Percentiles rank a stretch among this genome's conserved stretches.
Evolutionary conservation across 2,888 invertebrate genomes (phyloP).

Genomic region (Xylophagus ater): DNA sequence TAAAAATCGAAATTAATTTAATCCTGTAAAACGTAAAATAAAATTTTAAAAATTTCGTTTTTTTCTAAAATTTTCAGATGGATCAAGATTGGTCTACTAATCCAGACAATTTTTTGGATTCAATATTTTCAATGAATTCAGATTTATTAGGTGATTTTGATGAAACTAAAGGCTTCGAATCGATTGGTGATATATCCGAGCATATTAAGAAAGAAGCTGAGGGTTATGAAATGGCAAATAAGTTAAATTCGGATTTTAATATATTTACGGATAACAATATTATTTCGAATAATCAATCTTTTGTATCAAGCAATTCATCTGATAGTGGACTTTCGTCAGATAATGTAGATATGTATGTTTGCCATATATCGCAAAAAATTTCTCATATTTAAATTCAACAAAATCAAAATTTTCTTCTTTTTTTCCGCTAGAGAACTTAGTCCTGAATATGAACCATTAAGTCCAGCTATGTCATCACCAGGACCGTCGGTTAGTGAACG

Average conservation of each 20-base stretch:
- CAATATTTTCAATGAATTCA: conserved; percentile 53
- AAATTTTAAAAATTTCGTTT: neutral
- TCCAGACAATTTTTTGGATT: conserved; percentile 55
- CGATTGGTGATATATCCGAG: conserved; percentile 38
- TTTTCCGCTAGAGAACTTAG: conserved; percentile 21
- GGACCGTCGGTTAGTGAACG: conserved; percentile 20
- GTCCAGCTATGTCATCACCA: conserved; percentile 21
- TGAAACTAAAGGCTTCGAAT: conserved; percentile 31
- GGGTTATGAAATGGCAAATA: conserved; percentile 33
- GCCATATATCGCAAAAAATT: conserved; percentile 9
- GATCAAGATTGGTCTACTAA: conserved; percentile 39
- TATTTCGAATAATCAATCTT: conserved; percentile 1
- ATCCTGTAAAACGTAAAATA: neutral
- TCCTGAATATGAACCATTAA: conserved; percentile 22
- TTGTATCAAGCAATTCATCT: conserved; percentile 35
- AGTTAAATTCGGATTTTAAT: too few species aligned
- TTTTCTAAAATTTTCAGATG: conserved; percentile 30
- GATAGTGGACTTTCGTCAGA: conserved; percentile 62
- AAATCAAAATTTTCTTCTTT: conserved; percentile 2
- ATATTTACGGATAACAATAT: conserved; percentile 39
- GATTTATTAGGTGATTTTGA: conserved; percentile 50
- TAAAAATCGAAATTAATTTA: too few species aligned
- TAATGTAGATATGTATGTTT: conserved; percentile 45
- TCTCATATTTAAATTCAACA: conserved; percentile 4
- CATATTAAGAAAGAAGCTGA: conserved; percentile 25